A percentile compares a stretch with the other conserved stretches of the same genome.
phyloP scores from a whole-genome alignment of 2,113 vertebrate genomes.

The Jaculus jaculus region DNA sequence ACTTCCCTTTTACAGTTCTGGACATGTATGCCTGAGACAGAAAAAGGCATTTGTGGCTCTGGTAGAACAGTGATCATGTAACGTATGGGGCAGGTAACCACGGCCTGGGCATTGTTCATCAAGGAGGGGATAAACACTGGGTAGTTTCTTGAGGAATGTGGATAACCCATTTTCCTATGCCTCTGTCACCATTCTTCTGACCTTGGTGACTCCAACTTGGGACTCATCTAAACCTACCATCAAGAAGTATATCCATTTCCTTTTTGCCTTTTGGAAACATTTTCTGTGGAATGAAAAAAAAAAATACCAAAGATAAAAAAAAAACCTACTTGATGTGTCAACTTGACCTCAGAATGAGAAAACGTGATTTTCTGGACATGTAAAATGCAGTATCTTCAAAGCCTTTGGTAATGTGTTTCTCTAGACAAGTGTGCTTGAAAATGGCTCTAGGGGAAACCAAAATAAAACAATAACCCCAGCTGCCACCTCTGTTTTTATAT shows the following conservation, averaged over 20 bases:
- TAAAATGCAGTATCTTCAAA: conserved; percentile 33
- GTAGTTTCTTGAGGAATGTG: too few relatives aligned
- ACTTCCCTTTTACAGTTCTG: not conserved
- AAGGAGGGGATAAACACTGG: too few relatives aligned
- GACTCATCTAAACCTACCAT: not conserved
- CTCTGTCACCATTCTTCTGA: too few relatives aligned
- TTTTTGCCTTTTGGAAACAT: conserved; percentile 11
- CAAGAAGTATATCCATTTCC: conserved; percentile 18
- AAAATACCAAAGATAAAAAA: conserved; percentile 47
- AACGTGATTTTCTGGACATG: conserved; percentile 59
- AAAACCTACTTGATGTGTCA: conserved; percentile 55
- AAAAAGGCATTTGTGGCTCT: not conserved
- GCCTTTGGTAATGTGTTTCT: conserved; percentile 41
- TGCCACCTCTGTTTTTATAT: too few relatives aligned
- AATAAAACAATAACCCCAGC: too few relatives aligned
- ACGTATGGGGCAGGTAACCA: too few relatives aligned
- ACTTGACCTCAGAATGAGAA: conserved; percentile 65
- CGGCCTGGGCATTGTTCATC: too few relatives aligned
- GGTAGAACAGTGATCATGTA: not conserved
- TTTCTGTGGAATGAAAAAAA: not conserved
- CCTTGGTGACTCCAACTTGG: too few relatives aligned
- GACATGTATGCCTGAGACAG: not conserved
- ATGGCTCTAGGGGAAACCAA: not conserved
- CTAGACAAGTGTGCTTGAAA: conserved; percentile 39
- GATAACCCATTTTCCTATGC: too few relatives aligned